phyloP scores from a whole-genome alignment of 2,888 invertebrate genomes.

The Scrobipalpa costella region DNA sequence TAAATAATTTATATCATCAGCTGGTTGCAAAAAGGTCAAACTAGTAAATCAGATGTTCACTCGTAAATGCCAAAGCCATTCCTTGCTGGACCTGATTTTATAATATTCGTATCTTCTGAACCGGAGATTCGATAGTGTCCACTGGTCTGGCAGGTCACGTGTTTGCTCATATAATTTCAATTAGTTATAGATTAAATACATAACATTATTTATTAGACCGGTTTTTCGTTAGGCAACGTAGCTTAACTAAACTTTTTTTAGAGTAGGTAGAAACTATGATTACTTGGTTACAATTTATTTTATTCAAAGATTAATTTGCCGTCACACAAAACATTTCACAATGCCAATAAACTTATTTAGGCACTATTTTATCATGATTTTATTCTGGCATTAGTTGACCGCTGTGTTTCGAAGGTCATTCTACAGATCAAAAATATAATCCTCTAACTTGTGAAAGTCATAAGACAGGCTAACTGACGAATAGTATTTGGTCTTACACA shows the following conservation, averaged over 20 bases:
- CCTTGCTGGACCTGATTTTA: slow-evolving; percentile 21
- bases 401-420: too few species aligned
- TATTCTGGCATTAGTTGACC: too few species aligned
- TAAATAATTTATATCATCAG: slow-evolving; percentile 19
- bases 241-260: slow-evolving; percentile 1
- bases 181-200: not conserved
- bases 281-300: not conserved
- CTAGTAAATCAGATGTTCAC: slow-evolving; percentile 19
- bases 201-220: not conserved
- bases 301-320: too few species aligned
- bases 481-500: too few species aligned
- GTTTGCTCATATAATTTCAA: slow-evolving; percentile 2
- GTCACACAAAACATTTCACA: too few species aligned
- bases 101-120: slow-evolving; percentile 5
- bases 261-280: not conserved
- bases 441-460: too few species aligned
- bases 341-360: too few species aligned
- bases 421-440: too few species aligned
- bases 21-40: slow-evolving; percentile 23
- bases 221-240: not conserved
- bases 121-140: slow-evolving; percentile 1
- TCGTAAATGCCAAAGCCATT: slow-evolving; percentile 18
- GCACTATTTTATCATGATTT: too few species aligned
- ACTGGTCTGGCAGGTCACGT: slow-evolving; percentile 4
- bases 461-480: too few species aligned